Conservation (phyloP, 2,797 vertebrate species). For the Labroides dimidiatus region DNA sequence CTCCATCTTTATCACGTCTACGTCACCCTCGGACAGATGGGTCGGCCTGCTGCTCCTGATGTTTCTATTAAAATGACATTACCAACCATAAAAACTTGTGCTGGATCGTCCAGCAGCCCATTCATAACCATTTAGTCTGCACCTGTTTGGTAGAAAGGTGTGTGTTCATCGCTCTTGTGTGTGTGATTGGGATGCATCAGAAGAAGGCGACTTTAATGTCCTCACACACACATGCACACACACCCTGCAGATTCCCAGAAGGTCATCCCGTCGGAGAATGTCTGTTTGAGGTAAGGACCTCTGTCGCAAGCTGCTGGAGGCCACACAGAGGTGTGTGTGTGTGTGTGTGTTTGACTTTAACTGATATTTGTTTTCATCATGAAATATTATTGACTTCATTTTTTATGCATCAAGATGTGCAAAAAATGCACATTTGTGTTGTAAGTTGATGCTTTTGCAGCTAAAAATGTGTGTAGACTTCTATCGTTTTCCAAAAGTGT, state of each 20-base stretch:
- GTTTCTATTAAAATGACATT: conserved; percentile 95
- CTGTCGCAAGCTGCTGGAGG: conserved; percentile 70
- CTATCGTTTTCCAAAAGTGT: not conserved
- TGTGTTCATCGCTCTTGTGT: not conserved
- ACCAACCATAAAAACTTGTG: conserved; percentile 82
- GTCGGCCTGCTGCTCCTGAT: conserved; percentile 91
- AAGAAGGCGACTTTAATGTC: not conserved
- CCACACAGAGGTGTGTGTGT: conserved; percentile 40
- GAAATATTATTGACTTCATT: not conserved
- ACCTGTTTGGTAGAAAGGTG: conserved; percentile 88
- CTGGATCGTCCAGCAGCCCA: conserved; percentile 89
- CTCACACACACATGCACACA: conserved; percentile 47
- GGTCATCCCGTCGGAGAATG: conserved; percentile 80
- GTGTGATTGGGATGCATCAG: conserved; percentile 8
- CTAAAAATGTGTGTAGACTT: not conserved
- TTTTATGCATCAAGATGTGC: not conserved
- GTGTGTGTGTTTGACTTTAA: not conserved
- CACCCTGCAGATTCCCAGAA: conserved; percentile 74
- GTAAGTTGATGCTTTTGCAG: not conserved
- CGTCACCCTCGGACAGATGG: conserved; percentile 88
- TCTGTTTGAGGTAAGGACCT: conserved; percentile 81
- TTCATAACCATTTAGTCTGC: conserved; percentile 96
- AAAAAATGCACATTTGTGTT: not conserved
- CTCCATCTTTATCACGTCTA: conserved; percentile 17
- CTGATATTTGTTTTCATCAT: conserved; percentile 2